Evolutionary conservation across 2,888 invertebrate genomes (phyloP), one percentile per base, ranked within the genome.

Genomic region (Yponomeuta malinellus): DNA sequence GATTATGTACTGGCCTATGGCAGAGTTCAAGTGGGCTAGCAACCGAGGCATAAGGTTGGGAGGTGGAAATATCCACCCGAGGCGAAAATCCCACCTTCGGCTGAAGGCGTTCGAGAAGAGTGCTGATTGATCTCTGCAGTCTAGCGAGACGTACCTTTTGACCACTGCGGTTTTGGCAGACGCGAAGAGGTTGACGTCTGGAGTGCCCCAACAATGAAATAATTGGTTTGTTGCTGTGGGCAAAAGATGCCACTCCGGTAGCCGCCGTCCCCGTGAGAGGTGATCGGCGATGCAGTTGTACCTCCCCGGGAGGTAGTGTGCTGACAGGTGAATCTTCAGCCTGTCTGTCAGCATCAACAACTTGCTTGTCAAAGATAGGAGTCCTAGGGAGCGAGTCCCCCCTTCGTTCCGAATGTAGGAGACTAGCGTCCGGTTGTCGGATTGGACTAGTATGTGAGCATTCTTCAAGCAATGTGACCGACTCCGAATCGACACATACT

Each of bases 51-150:
- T 75, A 43, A 79, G 72, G 10, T 5, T 72, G 71, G 33, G 78
- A 76, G 15, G 78, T 76, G 29, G 79, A 75, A 71, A 78, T 75
- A n/a, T 76, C 72, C 77, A 79, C n/a, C 73, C 76, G 63, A 76
- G 71, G 0, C 65, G 63, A 59, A 72, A 75, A 10, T 70, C n/a
- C 75, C 75, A 76, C 37, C 15, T 63, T 23, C 74, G 72, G 73
- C 75, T 76, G 74, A 77, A 76, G 2, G 75, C 75, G 59, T 76
- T 73, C 63, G 69, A 71, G 69, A 74, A 75, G 12, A 71, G 43
- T 33, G 72, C 66, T 72, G 66, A 69, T 65, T 29, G 64, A 68
- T 73, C 72, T 69, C n/a, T 52, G 15, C 48, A 43, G 65, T 72
- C 72, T 33, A 66, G 52, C 43, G 70, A 66, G 8, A 73, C 71